A percentile compares a stretch with the other conserved stretches of the same genome.
phyloP scores from a whole-genome alignment of 2,113 vertebrate species.

The crab-eating macaque (Macaca fascicularis) region DNA sequence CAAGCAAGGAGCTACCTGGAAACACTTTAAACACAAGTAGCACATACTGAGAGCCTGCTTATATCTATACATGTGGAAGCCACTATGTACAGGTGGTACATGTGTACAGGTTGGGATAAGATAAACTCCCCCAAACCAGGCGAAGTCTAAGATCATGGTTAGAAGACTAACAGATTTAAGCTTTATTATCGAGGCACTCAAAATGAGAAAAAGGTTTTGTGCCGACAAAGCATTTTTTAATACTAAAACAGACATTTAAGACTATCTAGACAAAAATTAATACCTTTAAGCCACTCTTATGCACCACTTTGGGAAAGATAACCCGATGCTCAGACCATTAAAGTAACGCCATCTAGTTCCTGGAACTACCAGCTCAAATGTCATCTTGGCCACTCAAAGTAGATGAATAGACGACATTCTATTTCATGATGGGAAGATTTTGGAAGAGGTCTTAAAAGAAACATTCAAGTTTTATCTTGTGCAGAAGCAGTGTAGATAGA shows the following conservation, averaged over 20 bases:
- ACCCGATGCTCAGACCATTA: background rate
- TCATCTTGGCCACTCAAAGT: constrained; percentile 14
- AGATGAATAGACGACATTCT: constrained; percentile 53
- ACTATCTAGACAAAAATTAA: constrained; percentile 46
- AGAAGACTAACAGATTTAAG: background rate
- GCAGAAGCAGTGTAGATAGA: background rate
- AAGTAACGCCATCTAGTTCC: background rate
- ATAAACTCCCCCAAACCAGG: background rate
- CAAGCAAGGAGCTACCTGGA: background rate
- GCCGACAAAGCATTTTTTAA: constrained; percentile 27
- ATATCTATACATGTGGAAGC: background rate
- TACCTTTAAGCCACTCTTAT: background rate
- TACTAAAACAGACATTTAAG: constrained; percentile 54
- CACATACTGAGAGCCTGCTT: background rate
- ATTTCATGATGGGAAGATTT: constrained; percentile 23
- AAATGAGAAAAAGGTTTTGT: constrained; percentile 7
- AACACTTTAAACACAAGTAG: background rate
- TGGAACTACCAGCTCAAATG: constrained; percentile 13
- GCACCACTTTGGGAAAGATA: constrained; percentile 17
- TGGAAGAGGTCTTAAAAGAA: constrained; percentile 35
- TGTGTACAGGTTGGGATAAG: background rate
- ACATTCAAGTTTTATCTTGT: constrained; percentile 32
- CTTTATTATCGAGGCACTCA: background rate
- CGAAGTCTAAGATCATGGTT: background rate
- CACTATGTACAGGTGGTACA: background rate